Conservation (phyloP, 2,888 invertebrate species). For the Hirtodrosophila duncani region DNA sequence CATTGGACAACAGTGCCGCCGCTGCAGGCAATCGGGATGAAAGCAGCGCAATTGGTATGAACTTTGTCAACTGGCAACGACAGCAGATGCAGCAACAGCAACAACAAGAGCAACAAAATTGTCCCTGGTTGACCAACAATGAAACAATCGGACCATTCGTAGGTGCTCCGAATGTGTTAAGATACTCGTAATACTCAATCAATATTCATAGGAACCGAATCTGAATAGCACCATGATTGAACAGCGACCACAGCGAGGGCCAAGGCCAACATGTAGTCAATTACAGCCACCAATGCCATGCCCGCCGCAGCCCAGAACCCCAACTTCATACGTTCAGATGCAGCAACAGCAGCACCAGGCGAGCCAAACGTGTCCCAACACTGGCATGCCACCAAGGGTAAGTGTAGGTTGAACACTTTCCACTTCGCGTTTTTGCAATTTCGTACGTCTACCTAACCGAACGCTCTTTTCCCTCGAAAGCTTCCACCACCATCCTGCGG, state of each 20-base stretch:
- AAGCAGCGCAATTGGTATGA: conserved; percentile 2
- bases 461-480: no score
- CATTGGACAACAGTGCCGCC: background rate
- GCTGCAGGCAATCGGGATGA: background rate
- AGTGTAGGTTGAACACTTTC: no score
- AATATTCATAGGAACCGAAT: conserved; percentile 28
- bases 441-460: no score
- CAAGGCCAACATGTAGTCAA: background rate
- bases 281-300: background rate
- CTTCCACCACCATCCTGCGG: background rate
- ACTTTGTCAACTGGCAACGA: conserved; percentile 14
- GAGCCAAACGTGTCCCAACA: background rate
- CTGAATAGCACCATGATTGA: conserved; percentile 40
- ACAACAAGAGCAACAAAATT: background rate
- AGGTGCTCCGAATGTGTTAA: no score
- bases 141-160: no score
- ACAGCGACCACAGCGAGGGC: background rate
- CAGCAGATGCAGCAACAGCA: conserved; percentile 2
- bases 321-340: no score
- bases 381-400: background rate
- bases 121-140: background rate
- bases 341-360: background rate
- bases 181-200: background rate
- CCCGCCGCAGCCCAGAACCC: no score
- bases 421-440: no score